phyloP scores from a whole-genome alignment of 1,140 invertebrate species.

The Macrocentrus cingulum region DNA sequence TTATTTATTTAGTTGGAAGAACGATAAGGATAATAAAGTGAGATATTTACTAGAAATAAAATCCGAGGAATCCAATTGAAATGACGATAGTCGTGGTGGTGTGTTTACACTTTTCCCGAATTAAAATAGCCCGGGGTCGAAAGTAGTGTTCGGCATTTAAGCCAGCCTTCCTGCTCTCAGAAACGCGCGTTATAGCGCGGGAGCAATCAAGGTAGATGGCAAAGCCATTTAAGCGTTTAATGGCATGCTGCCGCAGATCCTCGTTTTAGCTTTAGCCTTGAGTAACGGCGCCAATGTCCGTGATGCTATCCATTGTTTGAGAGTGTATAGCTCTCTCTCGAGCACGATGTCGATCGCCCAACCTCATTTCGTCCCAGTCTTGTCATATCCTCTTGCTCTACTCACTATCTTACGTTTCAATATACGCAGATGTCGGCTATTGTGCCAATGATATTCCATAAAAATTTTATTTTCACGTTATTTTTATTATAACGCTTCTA shows the following conservation, averaged over 20 bases:
- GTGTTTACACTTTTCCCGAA: no score
- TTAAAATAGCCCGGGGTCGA: no score
- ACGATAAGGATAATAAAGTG: no score
- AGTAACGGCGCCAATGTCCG: constrained; percentile 25
- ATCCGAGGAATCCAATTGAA: no score
- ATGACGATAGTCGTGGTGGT: no score
- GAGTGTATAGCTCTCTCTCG: background rate
- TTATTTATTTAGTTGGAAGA: no score
- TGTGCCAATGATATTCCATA: no score
- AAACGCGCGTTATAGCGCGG: background rate
- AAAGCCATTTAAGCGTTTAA: constrained; percentile 35
- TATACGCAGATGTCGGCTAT: no score
- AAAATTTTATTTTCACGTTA: no score
- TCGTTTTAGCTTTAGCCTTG: constrained; percentile 33
- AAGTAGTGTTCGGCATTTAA: no score
- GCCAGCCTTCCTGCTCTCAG: background rate
- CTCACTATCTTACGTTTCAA: background rate
- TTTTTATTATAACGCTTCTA: no score
- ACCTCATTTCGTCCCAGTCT: background rate
- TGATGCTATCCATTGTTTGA: constrained; percentile 27
- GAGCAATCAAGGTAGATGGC: constrained; percentile 24
- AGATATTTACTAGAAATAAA: no score
- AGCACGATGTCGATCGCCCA: background rate
- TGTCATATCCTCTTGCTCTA: background rate
- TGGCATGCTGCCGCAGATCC: constrained; percentile 30